Evolutionary conservation across 1,140 invertebrate species (phyloP).

Genomic region (Ips nitidus): DNA sequence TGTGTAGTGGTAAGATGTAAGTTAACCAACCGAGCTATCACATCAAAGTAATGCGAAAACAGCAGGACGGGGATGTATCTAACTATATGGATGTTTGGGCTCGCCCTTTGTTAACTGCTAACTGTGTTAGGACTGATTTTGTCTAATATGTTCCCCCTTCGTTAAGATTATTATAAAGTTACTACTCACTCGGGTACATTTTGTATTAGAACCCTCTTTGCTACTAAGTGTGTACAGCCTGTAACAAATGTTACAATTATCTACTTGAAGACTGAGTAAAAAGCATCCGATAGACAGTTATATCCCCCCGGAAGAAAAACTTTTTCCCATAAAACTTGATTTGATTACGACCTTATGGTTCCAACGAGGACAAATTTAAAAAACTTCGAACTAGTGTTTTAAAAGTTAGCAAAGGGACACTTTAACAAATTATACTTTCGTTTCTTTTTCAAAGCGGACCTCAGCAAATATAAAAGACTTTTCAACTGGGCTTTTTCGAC

Average conservation of each 20-base stretch:
- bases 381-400: constrained; percentile 47
- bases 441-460: constrained; percentile 46
- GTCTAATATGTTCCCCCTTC: constrained; percentile 21
- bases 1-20: constrained; percentile 12
- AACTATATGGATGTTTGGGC: constrained; percentile 23
- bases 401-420: constrained; percentile 45
- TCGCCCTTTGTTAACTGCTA: constrained; percentile 29
- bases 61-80: constrained; percentile 2
- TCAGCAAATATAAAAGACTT: constrained; percentile 42
- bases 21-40: constrained; percentile 22
- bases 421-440: constrained; percentile 50
- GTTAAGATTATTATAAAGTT: constrained; percentile 22
- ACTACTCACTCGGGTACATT: not conserved
- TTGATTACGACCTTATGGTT: constrained; percentile 34
- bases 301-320: not conserved
- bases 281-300: too few relatives aligned
- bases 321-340: constrained; percentile 25
- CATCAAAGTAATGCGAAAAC: constrained; percentile 21
- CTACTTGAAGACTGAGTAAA: too few relatives aligned
- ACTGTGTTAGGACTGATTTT: constrained; percentile 8
- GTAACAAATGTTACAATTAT: too few relatives aligned
- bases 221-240: too few relatives aligned
- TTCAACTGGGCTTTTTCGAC: constrained; percentile 27
- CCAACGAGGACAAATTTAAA: constrained; percentile 43
- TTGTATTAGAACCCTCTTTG: not conserved